phyloP scores from a whole-genome alignment of 2,797 vertebrate genomes.

The Argyrosomus regius region DNA sequence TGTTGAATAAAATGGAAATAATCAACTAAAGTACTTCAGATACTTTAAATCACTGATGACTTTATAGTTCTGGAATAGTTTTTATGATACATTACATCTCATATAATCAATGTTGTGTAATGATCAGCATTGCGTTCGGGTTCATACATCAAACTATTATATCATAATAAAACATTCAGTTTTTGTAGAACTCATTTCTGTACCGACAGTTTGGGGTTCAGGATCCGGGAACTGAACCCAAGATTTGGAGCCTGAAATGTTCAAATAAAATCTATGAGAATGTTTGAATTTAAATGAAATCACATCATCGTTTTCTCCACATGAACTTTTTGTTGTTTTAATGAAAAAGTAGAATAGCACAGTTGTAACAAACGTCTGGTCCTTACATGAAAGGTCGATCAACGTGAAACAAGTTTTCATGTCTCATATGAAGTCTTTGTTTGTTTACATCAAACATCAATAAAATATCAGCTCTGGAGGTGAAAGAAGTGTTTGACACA shows the following conservation, averaged over 20 bases:
- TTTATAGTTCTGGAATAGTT: no score
- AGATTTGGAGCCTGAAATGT: no score
- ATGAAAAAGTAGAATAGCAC: constrained; percentile 81
- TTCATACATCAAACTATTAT: no score
- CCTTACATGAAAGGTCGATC: constrained; percentile 77
- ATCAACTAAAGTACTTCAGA: not conserved
- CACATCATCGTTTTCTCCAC: not conserved
- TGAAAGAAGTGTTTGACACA: not conserved
- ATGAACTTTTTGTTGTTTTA: constrained; percentile 67
- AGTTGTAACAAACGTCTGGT: constrained; percentile 74
- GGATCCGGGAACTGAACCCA: no score
- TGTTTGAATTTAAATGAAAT: not conserved
- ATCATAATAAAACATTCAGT: no score
- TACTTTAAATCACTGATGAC: no score
- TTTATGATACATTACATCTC: no score
- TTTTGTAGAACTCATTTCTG: no score
- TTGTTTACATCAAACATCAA: constrained; percentile 34
- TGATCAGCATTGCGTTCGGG: no score
- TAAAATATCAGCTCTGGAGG: constrained; percentile 37
- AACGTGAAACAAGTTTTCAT: constrained; percentile 73
- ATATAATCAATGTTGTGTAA: no score
- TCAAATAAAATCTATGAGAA: no score
- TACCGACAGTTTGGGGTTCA: no score
- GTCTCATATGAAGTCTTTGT: constrained; percentile 19
- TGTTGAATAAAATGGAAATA: not conserved